Evolutionary conservation across 2,113 vertebrate species (phyloP).

Genomic region (Odontesthes bonariensis): DNA sequence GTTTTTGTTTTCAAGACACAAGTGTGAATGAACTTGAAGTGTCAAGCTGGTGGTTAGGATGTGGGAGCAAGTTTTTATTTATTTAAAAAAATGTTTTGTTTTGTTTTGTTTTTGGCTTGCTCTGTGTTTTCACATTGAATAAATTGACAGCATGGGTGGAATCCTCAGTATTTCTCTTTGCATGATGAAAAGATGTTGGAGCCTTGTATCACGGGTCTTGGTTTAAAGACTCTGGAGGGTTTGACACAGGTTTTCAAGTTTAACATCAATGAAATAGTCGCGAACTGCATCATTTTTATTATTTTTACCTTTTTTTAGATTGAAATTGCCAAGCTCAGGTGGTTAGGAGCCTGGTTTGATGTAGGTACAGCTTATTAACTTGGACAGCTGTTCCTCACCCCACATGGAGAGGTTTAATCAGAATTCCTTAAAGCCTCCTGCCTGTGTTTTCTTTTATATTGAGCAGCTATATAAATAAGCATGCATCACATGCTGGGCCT

Average conservation of each 20-base stretch:
- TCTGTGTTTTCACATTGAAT: constrained; percentile 20
- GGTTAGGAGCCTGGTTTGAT: constrained; percentile 47
- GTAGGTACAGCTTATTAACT: constrained; percentile 39
- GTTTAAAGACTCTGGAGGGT: constrained; percentile 57
- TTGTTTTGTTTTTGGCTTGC: constrained; percentile 12
- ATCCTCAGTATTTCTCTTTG: constrained; percentile 56
- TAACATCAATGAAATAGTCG: constrained; percentile 48
- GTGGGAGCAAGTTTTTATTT: background rate
- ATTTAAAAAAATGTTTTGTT: too few species aligned
- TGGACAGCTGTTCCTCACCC: background rate
- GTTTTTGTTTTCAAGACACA: constrained; percentile 30
- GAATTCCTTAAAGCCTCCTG: constrained; percentile 24
- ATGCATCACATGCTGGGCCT: constrained; percentile 1
- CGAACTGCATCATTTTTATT: constrained; percentile 28
- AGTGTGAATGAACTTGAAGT: constrained; percentile 16
- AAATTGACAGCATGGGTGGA: constrained; percentile 52
- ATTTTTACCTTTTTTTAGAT: constrained; percentile 51
- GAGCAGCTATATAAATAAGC: constrained; percentile 24
- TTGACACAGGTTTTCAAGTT: constrained; percentile 62
- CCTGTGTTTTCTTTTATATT: constrained; percentile 31
- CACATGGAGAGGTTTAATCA: constrained; percentile 46
- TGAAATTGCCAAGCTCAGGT: constrained; percentile 41
- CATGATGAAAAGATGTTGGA: constrained; percentile 62
- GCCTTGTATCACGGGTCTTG: constrained; percentile 49
- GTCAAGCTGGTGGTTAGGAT: constrained; percentile 31